phyloP scores from a whole-genome alignment of 2,113 vertebrate genomes.

The Atrichornis clamosus region DNA sequence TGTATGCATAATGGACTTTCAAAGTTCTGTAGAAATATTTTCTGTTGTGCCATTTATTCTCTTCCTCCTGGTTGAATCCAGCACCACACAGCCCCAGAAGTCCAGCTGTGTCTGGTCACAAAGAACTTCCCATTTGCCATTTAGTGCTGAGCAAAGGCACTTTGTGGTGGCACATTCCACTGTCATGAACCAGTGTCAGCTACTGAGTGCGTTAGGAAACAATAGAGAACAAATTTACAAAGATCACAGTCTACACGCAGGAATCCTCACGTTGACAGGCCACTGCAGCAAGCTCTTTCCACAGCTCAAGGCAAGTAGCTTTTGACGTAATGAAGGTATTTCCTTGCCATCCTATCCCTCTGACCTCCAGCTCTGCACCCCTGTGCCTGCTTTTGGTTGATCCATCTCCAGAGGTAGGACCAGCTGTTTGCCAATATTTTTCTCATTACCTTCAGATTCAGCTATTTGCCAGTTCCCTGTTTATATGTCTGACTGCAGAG shows the following conservation, averaged over 20 bases:
- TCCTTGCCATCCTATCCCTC: neutral
- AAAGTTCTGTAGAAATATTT: neutral
- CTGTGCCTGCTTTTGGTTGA: neutral
- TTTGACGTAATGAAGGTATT: neutral
- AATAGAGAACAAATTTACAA: neutral
- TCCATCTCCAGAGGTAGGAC: neutral
- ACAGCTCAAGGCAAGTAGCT: neutral
- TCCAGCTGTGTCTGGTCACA: neutral
- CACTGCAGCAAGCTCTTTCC: neutral
- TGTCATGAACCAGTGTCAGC: neutral
- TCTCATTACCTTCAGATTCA: neutral
- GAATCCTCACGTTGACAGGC: neutral
- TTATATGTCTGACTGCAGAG: neutral
- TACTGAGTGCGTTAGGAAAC: neutral
- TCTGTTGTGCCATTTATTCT: neutral
- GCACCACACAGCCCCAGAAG: neutral
- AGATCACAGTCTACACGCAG: neutral
- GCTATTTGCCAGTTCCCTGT: neutral
- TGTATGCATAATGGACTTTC: fast-evolving
- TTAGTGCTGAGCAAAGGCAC: neutral
- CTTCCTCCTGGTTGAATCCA: neutral
- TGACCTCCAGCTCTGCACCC: no score
- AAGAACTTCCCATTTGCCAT: neutral
- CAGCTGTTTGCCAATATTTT: neutral
- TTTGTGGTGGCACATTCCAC: neutral